These are phyloP conservation scores for Pristionchus maxplancki DNA, from an alignment of 2,888 invertebrate species.

Conservation along the genomic window DNA sequence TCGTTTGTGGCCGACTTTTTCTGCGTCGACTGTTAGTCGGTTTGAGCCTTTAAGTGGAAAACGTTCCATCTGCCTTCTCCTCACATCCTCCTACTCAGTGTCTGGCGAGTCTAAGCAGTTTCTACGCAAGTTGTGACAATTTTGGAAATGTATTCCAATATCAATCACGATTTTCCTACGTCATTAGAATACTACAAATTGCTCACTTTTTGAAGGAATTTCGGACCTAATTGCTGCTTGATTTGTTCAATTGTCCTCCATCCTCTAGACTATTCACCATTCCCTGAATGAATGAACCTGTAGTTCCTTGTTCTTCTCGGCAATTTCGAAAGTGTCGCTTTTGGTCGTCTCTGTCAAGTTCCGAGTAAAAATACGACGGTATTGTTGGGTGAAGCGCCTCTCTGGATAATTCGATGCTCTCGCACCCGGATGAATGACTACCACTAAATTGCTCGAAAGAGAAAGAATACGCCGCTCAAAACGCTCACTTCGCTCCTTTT, in stretches of 20 bases:
- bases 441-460: not conserved
- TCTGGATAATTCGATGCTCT: not conserved
- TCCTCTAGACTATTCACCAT: not conserved
- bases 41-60: constrained; percentile 23
- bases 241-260: not conserved
- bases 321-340: constrained; percentile 4
- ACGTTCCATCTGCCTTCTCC: not conserved
- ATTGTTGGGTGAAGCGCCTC: not conserved
- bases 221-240: too few species aligned
- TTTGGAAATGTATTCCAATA: too few species aligned
- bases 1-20: not conserved
- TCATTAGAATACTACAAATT: too few species aligned
- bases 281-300: not conserved
- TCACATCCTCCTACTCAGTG: not conserved
- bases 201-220: too few species aligned
- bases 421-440: not conserved
- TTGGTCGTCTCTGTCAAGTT: not conserved
- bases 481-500: too few species aligned
- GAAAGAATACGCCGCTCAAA: not conserved
- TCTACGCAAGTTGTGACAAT: not conserved
- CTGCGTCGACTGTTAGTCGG: not conserved
- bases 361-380: not conserved
- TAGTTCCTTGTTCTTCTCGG: not conserved
- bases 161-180: too few species aligned
- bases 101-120: not conserved